Base-by-base conservation (phyloP, 2,797 vertebrate species). In the Craterocephalus amniculus region DNA sequence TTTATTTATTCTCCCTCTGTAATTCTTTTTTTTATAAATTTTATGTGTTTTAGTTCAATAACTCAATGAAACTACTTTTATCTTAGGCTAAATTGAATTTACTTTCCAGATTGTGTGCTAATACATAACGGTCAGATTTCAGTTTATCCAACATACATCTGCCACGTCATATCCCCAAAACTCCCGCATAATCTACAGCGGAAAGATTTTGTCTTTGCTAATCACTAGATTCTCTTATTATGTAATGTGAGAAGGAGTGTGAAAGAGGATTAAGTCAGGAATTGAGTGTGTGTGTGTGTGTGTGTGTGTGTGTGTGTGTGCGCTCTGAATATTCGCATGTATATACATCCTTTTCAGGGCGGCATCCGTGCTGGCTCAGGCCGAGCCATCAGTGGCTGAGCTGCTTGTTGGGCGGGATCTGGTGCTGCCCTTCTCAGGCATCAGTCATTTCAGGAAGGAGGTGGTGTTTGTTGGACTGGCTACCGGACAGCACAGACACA, bases 401-500 rank as follows among this genome's bases (percentile, higher is more conserved):
- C 89, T 97, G 71, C 93, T 99, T 64, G 88, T 90, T 82, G 95
- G 96, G 91, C 92, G 83, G 87, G 88, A 76, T 1, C 85, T 98
- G 87, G 81, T 92, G 85, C 91, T 99, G 81, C 94, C 95, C 76
- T 98, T 99, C 93, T 91, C 90, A 66, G 96, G 97, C 63, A 91
- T 96, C 54, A 91, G 92, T 87, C 94, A 97, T 80, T 99, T 98
- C 83, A 91, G 76, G 89, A 95, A 95, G 92, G 95, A 98, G 93
- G 95, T 99, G 93, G 96, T 92, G 84, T 99, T 97, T 90, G 95
- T 96, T 71, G 94, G 94, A 73, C 82, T 99, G 82, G 78, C 86
- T 49, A 91, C 94, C 9, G 95, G 95, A 80, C 93, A 94, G 34
- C 94, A 95, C 74, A 61, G 91, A 79, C 60, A 78, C 55, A 81